Percentiles rank a stretch among this genome's conserved stretches.
These are phyloP conservation scores for Oreohelix idahoensis DNA, from an alignment of 1,140 invertebrate species.

Conservation along the genomic window DNA sequence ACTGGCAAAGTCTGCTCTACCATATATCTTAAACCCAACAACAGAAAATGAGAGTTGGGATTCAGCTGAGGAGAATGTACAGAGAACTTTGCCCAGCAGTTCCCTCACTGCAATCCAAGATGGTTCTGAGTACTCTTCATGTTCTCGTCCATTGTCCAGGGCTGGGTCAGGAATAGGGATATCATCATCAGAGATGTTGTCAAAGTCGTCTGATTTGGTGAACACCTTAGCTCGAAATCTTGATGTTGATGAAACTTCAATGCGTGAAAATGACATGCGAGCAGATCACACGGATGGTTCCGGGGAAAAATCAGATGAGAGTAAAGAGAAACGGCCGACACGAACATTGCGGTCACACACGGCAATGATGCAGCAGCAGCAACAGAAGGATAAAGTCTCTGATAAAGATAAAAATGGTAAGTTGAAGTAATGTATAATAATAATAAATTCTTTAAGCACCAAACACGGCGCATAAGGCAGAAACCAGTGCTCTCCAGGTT, in stretches of 20 bases:
- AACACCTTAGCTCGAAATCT: slow-evolving; percentile 5
- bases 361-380: slow-evolving; percentile 53
- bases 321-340: slow-evolving; percentile 55
- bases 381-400: slow-evolving; percentile 18
- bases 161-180: slow-evolving; percentile 37
- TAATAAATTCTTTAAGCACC: too few relatives aligned
- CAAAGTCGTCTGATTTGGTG: not conserved
- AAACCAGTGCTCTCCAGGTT: too few relatives aligned
- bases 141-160: slow-evolving; percentile 46
- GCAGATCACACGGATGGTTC: slow-evolving; percentile 41
- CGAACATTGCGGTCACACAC: slow-evolving; percentile 67
- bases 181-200: slow-evolving; percentile 30
- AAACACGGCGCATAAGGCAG: too few relatives aligned
- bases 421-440: too few relatives aligned
- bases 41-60: slow-evolving; percentile 47
- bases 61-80: slow-evolving; percentile 4
- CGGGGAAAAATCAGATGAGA: slow-evolving; percentile 72
- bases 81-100: slow-evolving; percentile 2
- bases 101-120: slow-evolving; percentile 10
- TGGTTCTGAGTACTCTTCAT: slow-evolving; percentile 34
- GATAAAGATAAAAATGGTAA: slow-evolving; percentile 50
- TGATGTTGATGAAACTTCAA: slow-evolving; percentile 41
- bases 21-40: slow-evolving; percentile 68
- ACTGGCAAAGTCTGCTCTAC: slow-evolving; percentile 58
- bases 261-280: slow-evolving; percentile 56